Base-by-base conservation (phyloP, 2,888 invertebrate species). In the Diabrotica balteata region DNA sequence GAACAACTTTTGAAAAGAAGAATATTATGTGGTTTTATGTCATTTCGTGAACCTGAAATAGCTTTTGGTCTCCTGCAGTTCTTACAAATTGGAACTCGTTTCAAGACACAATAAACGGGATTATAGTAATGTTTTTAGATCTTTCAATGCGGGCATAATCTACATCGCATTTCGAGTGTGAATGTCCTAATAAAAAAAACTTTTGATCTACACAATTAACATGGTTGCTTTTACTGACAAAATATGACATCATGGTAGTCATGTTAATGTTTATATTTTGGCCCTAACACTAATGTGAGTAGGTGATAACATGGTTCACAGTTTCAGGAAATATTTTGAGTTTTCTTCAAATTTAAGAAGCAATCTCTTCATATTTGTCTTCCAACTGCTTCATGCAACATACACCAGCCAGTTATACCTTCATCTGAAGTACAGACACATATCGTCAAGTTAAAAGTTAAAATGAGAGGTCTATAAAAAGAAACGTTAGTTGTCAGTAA, bases 181-280 rank as follows among this genome's bases (percentile, higher is more conserved):
- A 73, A 62, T 74, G 74, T 9, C 71, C 63, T 42, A 50, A 50
- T 45, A 47, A 54, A 17, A 58, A 17, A 51, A 55, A 63, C 44
- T 63, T 63, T 11, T 55, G 63, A 57, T 63, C 49, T 43, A 58
- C 42, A n/a, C 44, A 44, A 17, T 51, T 7, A 63, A 57, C 32
- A 49, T 49, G 32, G 10, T 10, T 42, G 22, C 32, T 58, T 42
- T 7, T 57, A 22, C 46, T 22, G 47, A 57, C 55, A 8, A 43
- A 53, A 60, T 55, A 66, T n/a, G n/a, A 45, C 44, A 66, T 69
- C 74, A 76, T 76, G 42, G 59, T 53, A 43, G 71, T 68, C 66
- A 76, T 71, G 54, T 70, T 72, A 46, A 72, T 69, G 50, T 75
- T 73, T 47, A n/a, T 68, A 66, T 75, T 75, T 69, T 75, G 75